Evolutionary conservation across 2,888 invertebrate species (phyloP).

Genomic region (Eristalis tenax): DNA sequence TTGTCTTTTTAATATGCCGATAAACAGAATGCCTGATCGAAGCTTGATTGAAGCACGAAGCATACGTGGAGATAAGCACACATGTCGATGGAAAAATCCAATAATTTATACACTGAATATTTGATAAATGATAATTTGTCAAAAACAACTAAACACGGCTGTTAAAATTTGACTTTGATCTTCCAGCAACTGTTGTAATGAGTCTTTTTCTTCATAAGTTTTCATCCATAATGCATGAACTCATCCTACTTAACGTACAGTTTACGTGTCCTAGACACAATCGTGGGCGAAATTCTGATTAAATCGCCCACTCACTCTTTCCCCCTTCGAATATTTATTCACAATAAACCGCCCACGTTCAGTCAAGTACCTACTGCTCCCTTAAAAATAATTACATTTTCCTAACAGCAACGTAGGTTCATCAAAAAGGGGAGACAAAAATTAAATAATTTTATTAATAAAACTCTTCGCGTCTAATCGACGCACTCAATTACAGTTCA

Average conservation of each 20-base stretch:
- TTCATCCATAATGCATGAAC: background rate
- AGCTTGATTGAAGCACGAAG: no score
- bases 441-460: slow-evolving; percentile 38
- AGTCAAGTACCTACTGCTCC: background rate
- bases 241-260: background rate
- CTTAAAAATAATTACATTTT: slow-evolving; percentile 23
- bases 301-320: background rate
- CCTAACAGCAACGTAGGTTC: background rate
- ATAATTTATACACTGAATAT: background rate
- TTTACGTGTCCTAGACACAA: background rate
- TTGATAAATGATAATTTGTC: background rate
- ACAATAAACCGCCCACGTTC: background rate
- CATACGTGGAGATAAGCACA: background rate
- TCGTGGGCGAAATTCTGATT: background rate
- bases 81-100: background rate
- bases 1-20: background rate
- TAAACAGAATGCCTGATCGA: background rate
- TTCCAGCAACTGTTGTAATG: background rate
- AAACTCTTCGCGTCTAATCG: slow-evolving; percentile 20
- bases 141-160: no score
- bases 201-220: background rate
- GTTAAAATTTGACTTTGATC: background rate
- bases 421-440: background rate
- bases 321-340: background rate
- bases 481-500: slow-evolving; percentile 50